These are phyloP conservation scores for Omphaloscelis lunosa DNA, from an alignment of 2,888 invertebrate species.

Conservation along the genomic window DNA sequence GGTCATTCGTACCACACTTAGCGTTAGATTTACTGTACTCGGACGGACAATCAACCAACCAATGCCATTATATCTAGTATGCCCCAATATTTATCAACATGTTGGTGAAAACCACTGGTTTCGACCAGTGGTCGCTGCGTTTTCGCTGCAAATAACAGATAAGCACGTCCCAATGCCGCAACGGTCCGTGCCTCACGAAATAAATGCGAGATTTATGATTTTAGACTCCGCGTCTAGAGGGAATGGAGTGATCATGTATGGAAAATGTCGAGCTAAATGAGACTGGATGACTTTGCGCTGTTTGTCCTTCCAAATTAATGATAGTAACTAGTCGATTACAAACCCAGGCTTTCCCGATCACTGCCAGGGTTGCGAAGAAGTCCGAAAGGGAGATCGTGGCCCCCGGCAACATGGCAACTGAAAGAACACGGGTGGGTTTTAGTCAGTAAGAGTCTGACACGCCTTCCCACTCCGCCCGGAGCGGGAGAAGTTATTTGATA, in stretches of 20 bases:
- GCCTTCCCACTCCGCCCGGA: too few species aligned
- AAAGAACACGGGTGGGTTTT: too few species aligned
- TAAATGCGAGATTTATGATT: slow-evolving; percentile 89
- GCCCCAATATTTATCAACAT: slow-evolving; percentile 86
- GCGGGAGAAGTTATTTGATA: too few species aligned
- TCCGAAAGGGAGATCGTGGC: too few species aligned
- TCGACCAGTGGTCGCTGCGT: slow-evolving; percentile 77
- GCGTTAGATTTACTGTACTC: slow-evolving; percentile 71
- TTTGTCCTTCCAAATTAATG: neutral
- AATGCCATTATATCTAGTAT: slow-evolving; percentile 67
- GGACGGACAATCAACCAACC: slow-evolving; percentile 68
- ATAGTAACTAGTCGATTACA: neutral
- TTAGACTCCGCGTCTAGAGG: slow-evolving; percentile 59
- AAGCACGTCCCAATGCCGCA: slow-evolving; percentile 87
- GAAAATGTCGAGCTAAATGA: neutral
- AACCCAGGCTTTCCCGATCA: neutral
- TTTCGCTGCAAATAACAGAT: slow-evolving; percentile 87
- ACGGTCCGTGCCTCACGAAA: slow-evolving; percentile 83
- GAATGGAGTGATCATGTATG: slow-evolving; percentile 22
- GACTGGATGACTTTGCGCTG: neutral
- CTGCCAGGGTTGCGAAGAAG: too few species aligned
- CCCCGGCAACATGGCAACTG: too few species aligned
- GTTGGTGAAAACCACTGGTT: slow-evolving; percentile 80
- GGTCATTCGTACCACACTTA: slow-evolving; percentile 60
- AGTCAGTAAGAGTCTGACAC: too few species aligned